phyloP scores from a whole-genome alignment of 1,140 invertebrate species.

The Penaeus japonicus region DNA sequence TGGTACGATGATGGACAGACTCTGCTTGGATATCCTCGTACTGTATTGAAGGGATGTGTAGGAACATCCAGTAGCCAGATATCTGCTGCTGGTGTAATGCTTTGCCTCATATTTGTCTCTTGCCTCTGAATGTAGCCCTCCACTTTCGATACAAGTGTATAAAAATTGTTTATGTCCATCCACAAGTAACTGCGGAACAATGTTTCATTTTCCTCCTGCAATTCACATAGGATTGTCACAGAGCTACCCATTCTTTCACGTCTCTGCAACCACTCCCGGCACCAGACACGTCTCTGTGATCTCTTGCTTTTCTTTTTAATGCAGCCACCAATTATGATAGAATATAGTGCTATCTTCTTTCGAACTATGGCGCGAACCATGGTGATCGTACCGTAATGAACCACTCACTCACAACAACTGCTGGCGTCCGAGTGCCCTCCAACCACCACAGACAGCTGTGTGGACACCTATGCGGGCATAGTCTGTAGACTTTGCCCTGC shows the following conservation, averaged over 20 bases:
- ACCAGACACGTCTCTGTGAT: conserved; percentile 24
- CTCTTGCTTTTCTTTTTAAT: conserved; percentile 25
- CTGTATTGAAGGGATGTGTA: conserved; percentile 21
- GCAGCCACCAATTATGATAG: too few species aligned
- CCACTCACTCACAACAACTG: too few species aligned
- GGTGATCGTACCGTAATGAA: too few species aligned
- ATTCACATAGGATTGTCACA: conserved; percentile 33
- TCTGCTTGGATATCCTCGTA: conserved; percentile 28
- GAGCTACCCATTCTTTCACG: conserved; percentile 17
- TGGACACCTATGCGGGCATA: too few species aligned
- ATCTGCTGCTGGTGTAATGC: conserved; percentile 28
- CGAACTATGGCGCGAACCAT: too few species aligned
- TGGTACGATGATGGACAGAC: conserved; percentile 21
- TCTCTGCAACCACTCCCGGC: conserved; percentile 22
- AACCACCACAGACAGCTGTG: too few species aligned
- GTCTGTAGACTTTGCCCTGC: too few species aligned
- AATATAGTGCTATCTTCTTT: too few species aligned
- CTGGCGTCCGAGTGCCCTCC: too few species aligned
- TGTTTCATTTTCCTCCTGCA: conserved; percentile 25
- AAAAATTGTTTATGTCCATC: conserved; percentile 35
- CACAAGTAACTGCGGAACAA: conserved; percentile 21
- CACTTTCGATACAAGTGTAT: conserved; percentile 26
- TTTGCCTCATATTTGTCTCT: conserved; percentile 32
- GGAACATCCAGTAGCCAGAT: conserved; percentile 17
- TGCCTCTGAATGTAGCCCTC: conserved; percentile 3